Conservation (phyloP, 2,888 invertebrate species). For the Polydesmus complanatus region DNA sequence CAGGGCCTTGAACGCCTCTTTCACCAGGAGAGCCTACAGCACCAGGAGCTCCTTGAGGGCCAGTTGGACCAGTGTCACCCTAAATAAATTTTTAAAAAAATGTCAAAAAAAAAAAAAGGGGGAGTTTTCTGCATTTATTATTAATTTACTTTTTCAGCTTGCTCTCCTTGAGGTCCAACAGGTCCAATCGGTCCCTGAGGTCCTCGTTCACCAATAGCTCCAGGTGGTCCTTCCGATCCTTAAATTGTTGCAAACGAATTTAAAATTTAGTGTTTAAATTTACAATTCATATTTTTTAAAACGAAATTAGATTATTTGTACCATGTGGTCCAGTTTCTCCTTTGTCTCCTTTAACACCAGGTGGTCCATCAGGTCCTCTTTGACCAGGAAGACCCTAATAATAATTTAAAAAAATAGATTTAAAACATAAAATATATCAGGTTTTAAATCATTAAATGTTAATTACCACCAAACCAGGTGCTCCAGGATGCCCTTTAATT, state of each 20-base stretch:
- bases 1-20: conserved; percentile 53
- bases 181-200: conserved; percentile 60
- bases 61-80: conserved; percentile 59
- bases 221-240: conserved; percentile 64
- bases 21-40: conserved; percentile 61
- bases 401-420: not conserved
- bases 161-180: conserved; percentile 62
- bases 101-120: not conserved
- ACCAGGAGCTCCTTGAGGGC: conserved; percentile 53
- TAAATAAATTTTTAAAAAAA: not conserved
- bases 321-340: conserved; percentile 50
- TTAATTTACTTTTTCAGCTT: conserved; percentile 48
- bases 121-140: too few relatives aligned
- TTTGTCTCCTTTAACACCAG: conserved; percentile 62
- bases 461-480: conserved; percentile 47
- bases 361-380: conserved; percentile 48
- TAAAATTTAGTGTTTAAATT: too few relatives aligned
- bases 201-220: conserved; percentile 58
- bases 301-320: too few relatives aligned
- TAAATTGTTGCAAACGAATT: too few relatives aligned
- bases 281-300: too few relatives aligned
- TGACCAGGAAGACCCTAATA: conserved; percentile 51
- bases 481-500: conserved; percentile 55
- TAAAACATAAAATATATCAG: not conserved
- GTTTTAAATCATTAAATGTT: not conserved